These are phyloP conservation scores for Agrochola macilenta DNA, from an alignment of 2,888 invertebrate species.

Conservation along the genomic window DNA sequence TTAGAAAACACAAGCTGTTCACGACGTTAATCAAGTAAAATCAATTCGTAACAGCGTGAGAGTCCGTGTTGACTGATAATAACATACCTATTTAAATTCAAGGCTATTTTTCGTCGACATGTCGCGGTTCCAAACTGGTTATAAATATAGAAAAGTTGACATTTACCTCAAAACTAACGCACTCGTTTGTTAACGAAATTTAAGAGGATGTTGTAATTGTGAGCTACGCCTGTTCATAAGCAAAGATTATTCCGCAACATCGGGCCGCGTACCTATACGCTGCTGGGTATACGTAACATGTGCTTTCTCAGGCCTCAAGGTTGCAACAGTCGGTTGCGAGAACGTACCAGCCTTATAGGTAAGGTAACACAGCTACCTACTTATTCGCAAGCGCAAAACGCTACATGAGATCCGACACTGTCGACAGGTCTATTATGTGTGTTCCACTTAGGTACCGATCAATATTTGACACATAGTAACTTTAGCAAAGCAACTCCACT, in stretches of 20 bases:
- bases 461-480: slow-evolving; percentile 55
- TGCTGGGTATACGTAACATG: slow-evolving; percentile 71
- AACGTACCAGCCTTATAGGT: slow-evolving; percentile 77
- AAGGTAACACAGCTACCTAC: slow-evolving; percentile 78
- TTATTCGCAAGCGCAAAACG: slow-evolving; percentile 63
- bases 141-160: slow-evolving; percentile 49
- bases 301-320: slow-evolving; percentile 82
- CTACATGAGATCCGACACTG: slow-evolving; percentile 51
- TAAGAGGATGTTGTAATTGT: slow-evolving; percentile 74
- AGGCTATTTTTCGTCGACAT: slow-evolving; percentile 66
- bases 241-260: slow-evolving; percentile 74
- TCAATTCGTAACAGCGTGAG: slow-evolving; percentile 54
- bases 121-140: slow-evolving; percentile 52
- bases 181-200: slow-evolving; percentile 62
- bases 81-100: slow-evolving; percentile 62
- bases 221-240: slow-evolving; percentile 71
- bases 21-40: slow-evolving; percentile 58
- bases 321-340: slow-evolving; percentile 78
- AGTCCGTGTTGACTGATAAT: slow-evolving; percentile 52
- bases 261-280: slow-evolving; percentile 65
- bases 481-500: slow-evolving; percentile 19
- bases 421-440: slow-evolving; percentile 57
- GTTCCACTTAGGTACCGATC: slow-evolving; percentile 61
- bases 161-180: slow-evolving; percentile 50
- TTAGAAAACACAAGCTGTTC: slow-evolving; percentile 47